A percentile compares a stretch with the other conserved stretches of the same genome.
These are phyloP conservation scores for Stratiomys singularior DNA, from an alignment of 2,888 invertebrate genomes.

Conservation along the genomic window DNA sequence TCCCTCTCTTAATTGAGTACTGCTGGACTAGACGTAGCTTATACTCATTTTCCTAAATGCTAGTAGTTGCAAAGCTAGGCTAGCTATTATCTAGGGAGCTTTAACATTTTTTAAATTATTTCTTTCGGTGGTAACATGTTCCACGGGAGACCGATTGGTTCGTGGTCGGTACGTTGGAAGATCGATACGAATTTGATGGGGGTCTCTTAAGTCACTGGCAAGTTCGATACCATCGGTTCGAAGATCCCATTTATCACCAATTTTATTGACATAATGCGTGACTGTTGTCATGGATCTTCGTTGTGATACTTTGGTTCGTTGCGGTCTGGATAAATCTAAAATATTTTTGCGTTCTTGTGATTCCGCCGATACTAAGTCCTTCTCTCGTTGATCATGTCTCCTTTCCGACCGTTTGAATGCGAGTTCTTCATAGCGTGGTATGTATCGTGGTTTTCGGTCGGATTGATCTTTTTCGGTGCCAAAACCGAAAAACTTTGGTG, in stretches of 20 bases:
- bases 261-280: constrained; percentile 57
- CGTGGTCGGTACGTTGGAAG: constrained; percentile 70
- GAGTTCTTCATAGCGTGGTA: constrained; percentile 69
- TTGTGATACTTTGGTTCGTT: constrained; percentile 30
- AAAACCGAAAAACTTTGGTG: constrained; percentile 76
- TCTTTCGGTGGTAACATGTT: constrained; percentile 4
- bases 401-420: constrained; percentile 35
- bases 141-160: background rate
- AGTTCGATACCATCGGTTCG: constrained; percentile 25
- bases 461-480: constrained; percentile 64
- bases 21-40: constrained; percentile 43
- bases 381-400: constrained; percentile 9
- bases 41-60: constrained; percentile 20
- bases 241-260: constrained; percentile 38
- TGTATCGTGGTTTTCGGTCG: constrained; percentile 70
- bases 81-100: background rate
- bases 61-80: background rate
- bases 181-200: constrained; percentile 67
- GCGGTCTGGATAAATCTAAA: constrained; percentile 57
- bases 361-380: constrained; percentile 52
- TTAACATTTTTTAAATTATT: constrained; percentile 42
- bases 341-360: constrained; percentile 59
- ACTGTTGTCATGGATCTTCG: constrained; percentile 54
- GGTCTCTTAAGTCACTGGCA: constrained; percentile 59
- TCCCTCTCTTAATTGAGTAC: background rate